Evolutionary conservation across 2,888 invertebrate species (phyloP).

Genomic region (Sinhomidia bicolor): DNA sequence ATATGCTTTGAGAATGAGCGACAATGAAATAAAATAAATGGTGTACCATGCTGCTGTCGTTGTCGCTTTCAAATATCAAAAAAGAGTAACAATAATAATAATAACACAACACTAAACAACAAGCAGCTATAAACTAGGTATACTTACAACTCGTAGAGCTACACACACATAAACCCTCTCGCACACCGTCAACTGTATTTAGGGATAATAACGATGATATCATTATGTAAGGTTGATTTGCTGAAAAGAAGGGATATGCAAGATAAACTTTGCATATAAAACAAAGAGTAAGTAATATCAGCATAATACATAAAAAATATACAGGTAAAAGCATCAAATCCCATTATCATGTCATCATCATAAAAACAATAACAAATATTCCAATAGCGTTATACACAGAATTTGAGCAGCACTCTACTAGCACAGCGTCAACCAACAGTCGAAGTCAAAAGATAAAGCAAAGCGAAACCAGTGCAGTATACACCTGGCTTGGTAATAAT

Average conservation of each 20-base stretch:
- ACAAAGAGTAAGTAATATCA: neutral
- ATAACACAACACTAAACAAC: no score
- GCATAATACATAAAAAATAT: neutral
- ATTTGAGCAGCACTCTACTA: neutral
- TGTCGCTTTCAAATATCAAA: conserved; percentile 21
- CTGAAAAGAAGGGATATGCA: conserved; percentile 24
- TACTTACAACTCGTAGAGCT: no score
- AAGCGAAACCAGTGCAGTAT: neutral
- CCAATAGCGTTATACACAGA: neutral
- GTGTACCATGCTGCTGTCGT: neutral
- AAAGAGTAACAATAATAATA: no score
- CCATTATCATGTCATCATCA: conserved; percentile 51
- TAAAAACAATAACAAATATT: conserved; percentile 54
- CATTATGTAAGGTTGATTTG: conserved; percentile 41
- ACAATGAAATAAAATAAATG: neutral
- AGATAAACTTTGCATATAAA: neutral
- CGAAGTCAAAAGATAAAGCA: neutral
- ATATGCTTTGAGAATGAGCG: neutral
- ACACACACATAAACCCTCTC: neutral
- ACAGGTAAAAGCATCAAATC: conserved; percentile 40
- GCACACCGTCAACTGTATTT: neutral
- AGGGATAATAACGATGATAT: neutral
- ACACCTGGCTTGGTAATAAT: neutral
- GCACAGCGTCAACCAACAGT: neutral
- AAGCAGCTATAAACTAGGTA: no score